Evolutionary conservation across 2,888 invertebrate genomes (phyloP), one percentile per base, ranked within the genome.

Genomic region (Candidula unifasciata): DNA sequence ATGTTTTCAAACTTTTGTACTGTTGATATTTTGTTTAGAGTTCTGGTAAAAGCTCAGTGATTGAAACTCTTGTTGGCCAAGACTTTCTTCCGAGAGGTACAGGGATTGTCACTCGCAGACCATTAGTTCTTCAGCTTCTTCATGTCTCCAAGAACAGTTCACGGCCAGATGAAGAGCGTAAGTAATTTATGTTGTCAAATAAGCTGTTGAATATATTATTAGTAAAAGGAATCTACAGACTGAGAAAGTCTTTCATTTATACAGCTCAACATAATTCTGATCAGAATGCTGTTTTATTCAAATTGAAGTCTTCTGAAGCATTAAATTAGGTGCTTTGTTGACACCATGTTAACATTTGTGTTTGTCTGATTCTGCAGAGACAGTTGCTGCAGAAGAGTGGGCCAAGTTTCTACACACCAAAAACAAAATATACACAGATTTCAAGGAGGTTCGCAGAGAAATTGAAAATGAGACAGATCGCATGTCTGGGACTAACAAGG

Each of bases 1-100:
- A n/a, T n/a, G 44, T 44, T 44, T 44, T 44, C 13, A 66, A 66
- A 66, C 27, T n/a, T n/a, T n/a, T n/a, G 10, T 66, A 13, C 16
- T 74, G n/a, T 54, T 74, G 21, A 16, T 74, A 2, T 54, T 6
- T 30, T 37, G 94, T 94, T 60, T 94, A 99, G 98, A 99, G 99
- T 95, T 98, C 99, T 74, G 99, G 99, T 78, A 99, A 99, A 95
- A 99, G 99, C 95, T 99, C 99, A 37, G 99, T 99, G 27, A 96
- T 99, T 89, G 99, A 99, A 94, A 97, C 98, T 94, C 95, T 99
- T 74, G 99, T 99, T 13, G 99, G 99, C 0, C 96, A 97, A 86
- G 99, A 99, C 77, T 99, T 99, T 94, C 95, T 99, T 87, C 99
- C 99, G 3, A 95, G 99, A 89, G 99, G 99, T 18, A 96, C 97